Evolutionary conservation across 2,113 vertebrate species (phyloP), one percentile per base, ranked within the genome.

Genomic region (Paramormyrops kingsleyae): DNA sequence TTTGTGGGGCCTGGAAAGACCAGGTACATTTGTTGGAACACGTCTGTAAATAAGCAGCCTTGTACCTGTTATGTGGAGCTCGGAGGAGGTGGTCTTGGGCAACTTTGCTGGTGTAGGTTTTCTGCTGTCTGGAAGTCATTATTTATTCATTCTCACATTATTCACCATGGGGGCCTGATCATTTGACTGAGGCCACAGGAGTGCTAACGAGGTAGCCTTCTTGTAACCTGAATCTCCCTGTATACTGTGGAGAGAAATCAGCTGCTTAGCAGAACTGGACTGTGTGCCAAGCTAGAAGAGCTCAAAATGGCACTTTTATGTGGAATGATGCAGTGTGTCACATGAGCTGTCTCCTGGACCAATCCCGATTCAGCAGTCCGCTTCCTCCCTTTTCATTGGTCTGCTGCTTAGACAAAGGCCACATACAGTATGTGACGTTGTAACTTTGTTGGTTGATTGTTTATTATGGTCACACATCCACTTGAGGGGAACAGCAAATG

Each of bases 131-230:
- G 46, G 39, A 27, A 35, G 88, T 53, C 77, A 39, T 89, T 42
- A 83, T 53, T 89, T 83, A 83, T 89, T 89, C 47, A 83, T 89
- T 13, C 19, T 49, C 17, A 35, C 31, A 53, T 89, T 56, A 56
- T 89, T 42, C 27, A 44, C 39, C 12, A 17, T 21, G 70, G 13
- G 27, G 15, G 17, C 27, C 7, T 19, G 66, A 27, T 46, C 88
- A 42, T n/a, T 17, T 74, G 56, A 6, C 87, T 88, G 88, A 49
- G 62, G 62, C 39, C 24, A 44, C 13, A 80, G 74, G 12, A 66
- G 13, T 74, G 62, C 42, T 24, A 88, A 47, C 3, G 2, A 49
- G 47, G 24, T 44, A 35, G 62, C 70, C 27, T 7, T 42, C 88
- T 13, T 80, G 88, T 80, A 88, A 88, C 44, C 47, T 17, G 27